A percentile compares a stretch with the other conserved stretches of the same genome.
These are phyloP conservation scores for Drosophila sturtevanti DNA, from an alignment of 1,140 invertebrate genomes.

Conservation along the genomic window DNA sequence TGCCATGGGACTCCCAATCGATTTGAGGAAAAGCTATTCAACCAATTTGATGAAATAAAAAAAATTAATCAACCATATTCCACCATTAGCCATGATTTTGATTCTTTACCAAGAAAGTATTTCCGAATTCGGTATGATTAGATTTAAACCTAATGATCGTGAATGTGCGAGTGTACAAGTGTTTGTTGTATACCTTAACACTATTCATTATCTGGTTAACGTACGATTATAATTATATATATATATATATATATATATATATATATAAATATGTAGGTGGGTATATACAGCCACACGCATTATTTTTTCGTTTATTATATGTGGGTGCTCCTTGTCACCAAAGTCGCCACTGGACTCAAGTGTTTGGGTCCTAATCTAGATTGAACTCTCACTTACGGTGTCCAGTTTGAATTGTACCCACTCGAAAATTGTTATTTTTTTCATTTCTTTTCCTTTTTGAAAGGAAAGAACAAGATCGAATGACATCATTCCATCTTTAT, in stretches of 20 bases:
- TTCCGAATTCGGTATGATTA: not conserved
- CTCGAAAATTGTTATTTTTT: not conserved
- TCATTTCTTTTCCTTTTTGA: not conserved
- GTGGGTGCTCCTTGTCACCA: slow-evolving; percentile 24
- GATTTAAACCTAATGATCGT: slow-evolving; percentile 3
- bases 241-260: not conserved
- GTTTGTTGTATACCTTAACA: not conserved
- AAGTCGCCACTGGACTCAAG: slow-evolving; percentile 45
- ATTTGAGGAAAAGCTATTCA: not conserved
- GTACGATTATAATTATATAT: slow-evolving; percentile 11
- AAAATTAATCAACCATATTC: not conserved
- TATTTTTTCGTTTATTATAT: not conserved
- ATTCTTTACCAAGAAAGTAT: not conserved
- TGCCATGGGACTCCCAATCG: not conserved
- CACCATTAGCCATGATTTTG: not conserved
- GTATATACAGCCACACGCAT: not conserved
- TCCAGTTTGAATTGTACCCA: slow-evolving; percentile 28
- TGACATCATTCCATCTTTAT: slow-evolving; percentile 5
- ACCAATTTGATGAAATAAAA: not conserved
- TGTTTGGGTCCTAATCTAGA: slow-evolving; percentile 46
- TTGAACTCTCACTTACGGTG: slow-evolving; percentile 59
- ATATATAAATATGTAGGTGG: not conserved
- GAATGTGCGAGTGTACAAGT: not conserved
- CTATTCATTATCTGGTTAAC: slow-evolving; percentile 6
- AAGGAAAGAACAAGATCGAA: not conserved